Evolutionary conservation across 2,113 vertebrate species (phyloP).

Genomic region (Poeciliopsis prolifica): DNA sequence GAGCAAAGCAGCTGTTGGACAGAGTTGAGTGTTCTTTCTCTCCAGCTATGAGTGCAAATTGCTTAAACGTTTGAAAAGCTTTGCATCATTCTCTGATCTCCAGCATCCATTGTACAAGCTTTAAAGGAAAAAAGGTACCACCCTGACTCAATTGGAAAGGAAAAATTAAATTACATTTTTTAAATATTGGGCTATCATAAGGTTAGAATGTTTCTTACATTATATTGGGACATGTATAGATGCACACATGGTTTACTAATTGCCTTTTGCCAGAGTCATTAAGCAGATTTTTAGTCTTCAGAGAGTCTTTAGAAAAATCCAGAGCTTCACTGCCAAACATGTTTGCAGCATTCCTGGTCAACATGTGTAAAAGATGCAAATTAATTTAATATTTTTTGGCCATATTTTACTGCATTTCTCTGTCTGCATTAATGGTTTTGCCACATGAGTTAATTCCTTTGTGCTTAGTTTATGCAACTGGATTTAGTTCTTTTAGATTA

Average conservation of each 20-base stretch:
- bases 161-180: conserved; percentile 19
- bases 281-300: conserved; percentile 34
- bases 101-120: background rate
- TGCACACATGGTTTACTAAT: conserved; percentile 5
- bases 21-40: conserved; percentile 30
- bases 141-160: background rate
- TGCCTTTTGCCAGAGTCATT: background rate
- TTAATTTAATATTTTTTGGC: no score
- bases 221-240: conserved; percentile 34
- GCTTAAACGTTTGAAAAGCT: conserved; percentile 19
- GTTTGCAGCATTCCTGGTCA: no score
- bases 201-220: conserved; percentile 42
- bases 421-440: no score
- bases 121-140: background rate
- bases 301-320: conserved; percentile 22
- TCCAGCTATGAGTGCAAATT: conserved; percentile 10
- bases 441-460: no score
- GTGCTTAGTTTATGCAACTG: no score
- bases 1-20: conserved; percentile 37
- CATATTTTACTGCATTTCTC: no score
- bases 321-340: background rate
- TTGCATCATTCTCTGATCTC: background rate
- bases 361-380: no score
- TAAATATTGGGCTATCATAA: conserved; percentile 18
- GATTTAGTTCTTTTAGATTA: no score